A percentile compares a stretch with the other conserved stretches of the same genome.
Conservation (phyloP, 2,797 vertebrate genomes). For the Labeo calbasu region DNA sequence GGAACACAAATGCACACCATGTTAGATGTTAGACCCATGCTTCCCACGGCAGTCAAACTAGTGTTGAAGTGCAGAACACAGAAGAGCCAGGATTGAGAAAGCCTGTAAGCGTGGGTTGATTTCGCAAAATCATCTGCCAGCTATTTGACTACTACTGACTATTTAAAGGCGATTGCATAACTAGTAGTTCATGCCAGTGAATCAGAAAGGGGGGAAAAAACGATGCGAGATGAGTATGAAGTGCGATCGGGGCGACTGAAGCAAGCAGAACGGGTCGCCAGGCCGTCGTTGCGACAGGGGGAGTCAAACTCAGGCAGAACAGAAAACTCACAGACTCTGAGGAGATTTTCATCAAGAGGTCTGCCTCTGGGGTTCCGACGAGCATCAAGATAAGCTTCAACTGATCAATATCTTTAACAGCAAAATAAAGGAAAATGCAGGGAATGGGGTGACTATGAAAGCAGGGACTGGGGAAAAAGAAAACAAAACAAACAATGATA, state of each 20-base stretch:
- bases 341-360: slow-evolving; percentile 98
- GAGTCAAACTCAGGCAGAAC: slow-evolving; percentile 55
- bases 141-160: slow-evolving; percentile 21
- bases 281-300: slow-evolving; percentile 30
- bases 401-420: slow-evolving; percentile 97
- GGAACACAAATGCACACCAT: neutral
- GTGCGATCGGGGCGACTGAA: slow-evolving; percentile 13
- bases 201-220: neutral
- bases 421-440: slow-evolving; percentile 94
- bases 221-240: slow-evolving; percentile 10
- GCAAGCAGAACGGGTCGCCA: slow-evolving; percentile 18
- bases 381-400: slow-evolving; percentile 98
- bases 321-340: slow-evolving; percentile 94
- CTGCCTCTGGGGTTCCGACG: slow-evolving; percentile 93
- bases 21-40: slow-evolving; percentile 12
- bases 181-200: slow-evolving; percentile 34
- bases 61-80: slow-evolving; percentile 15
- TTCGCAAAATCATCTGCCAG: slow-evolving; percentile 21
- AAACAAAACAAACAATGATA: neutral
- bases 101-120: neutral
- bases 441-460: slow-evolving; percentile 55
- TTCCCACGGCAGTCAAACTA: neutral
- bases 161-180: slow-evolving; percentile 31
- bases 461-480: slow-evolving; percentile 15
- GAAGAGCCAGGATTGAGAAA: neutral